A percentile compares a stretch with the other conserved stretches of the same genome.
Evolutionary conservation across 2,113 vertebrate species (phyloP).

Genomic region (Brevimyrus niger): DNA sequence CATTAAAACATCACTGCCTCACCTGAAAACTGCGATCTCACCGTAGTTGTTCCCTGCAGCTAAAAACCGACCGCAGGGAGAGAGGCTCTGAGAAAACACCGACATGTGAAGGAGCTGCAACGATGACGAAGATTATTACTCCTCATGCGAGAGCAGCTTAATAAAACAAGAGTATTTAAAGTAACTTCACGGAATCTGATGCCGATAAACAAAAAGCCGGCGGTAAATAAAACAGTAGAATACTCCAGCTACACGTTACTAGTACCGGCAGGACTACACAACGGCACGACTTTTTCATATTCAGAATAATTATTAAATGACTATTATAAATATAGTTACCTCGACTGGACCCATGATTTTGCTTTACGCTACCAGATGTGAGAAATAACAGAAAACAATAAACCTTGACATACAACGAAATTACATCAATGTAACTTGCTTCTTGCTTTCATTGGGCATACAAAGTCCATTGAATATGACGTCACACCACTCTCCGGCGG

Average conservation of each 20-base stretch:
- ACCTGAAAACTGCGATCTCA: conserved; percentile 83
- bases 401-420: not conserved
- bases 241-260: not conserved
- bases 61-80: conserved; percentile 76
- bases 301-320: not conserved
- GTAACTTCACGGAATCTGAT: not conserved
- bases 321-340: conserved; percentile 26
- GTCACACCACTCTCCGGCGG: not conserved
- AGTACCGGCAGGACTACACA: not conserved
- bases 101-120: conserved; percentile 78
- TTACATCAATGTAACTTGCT: not conserved
- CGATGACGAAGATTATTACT: not conserved
- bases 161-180: not conserved
- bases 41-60: conserved; percentile 82
- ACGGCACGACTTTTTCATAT: not conserved
- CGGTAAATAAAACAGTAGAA: not conserved
- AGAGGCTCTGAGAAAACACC: conserved; percentile 77
- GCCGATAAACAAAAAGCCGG: not conserved
- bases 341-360: conserved; percentile 40
- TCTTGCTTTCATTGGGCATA: not conserved
- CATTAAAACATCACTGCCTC: not conserved
- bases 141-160: not conserved
- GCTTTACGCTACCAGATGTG: not conserved
- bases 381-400: not conserved
- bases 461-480: conserved; percentile 30